Evolutionary conservation across 2,797 vertebrate species (phyloP).

Genomic region (Erethizon dorsatum): DNA sequence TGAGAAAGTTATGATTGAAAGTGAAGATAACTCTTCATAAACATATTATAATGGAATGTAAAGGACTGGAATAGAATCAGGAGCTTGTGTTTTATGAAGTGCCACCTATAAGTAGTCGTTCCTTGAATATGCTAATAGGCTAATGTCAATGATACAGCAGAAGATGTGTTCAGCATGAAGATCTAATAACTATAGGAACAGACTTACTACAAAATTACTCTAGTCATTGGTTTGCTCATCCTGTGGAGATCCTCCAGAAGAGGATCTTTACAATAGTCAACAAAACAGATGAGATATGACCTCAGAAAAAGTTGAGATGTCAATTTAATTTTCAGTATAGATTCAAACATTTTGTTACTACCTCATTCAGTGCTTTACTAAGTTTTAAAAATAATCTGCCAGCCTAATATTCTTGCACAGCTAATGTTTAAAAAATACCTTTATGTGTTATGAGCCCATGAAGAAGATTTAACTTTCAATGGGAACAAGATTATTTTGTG

Average conservation of each 20-base stretch:
- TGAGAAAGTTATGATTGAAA: not conserved
- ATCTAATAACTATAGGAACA: not conserved
- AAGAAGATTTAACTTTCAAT: not conserved
- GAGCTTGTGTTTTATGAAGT: not conserved
- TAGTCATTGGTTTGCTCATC: not conserved
- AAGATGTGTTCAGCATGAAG: not conserved
- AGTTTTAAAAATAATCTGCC: conserved; percentile 23
- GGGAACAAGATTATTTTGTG: not conserved
- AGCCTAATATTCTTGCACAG: conserved; percentile 43
- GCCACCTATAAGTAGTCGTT: not conserved
- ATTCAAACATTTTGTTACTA: not conserved
- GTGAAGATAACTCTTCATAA: not conserved
- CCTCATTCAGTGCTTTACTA: conserved; percentile 23
- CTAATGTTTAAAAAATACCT: not conserved
- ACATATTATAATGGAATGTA: not conserved
- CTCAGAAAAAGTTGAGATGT: conserved; percentile 42
- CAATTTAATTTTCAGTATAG: conserved; percentile 28
- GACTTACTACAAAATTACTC: not conserved
- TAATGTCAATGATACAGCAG: not conserved
- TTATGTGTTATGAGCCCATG: not conserved
- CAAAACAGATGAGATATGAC: conserved; percentile 24
- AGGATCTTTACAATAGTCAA: not conserved
- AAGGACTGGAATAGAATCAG: not conserved
- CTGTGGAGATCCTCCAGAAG: not conserved
- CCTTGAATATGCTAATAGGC: not conserved